phyloP scores from a whole-genome alignment of 2,888 invertebrate genomes.

The Hesperia comma region DNA sequence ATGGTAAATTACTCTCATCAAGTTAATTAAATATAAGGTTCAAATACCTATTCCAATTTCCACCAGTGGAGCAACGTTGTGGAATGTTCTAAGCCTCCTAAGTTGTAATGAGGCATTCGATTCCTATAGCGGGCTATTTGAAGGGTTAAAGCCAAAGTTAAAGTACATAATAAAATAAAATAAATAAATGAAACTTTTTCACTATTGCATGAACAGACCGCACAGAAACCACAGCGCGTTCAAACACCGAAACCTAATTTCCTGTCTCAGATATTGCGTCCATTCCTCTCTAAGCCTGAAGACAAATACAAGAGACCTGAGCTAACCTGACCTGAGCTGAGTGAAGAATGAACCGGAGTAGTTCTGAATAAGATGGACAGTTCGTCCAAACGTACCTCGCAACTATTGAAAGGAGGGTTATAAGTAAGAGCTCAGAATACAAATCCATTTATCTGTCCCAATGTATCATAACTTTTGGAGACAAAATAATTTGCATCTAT shows the following conservation, averaged over 20 bases:
- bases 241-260: conserved; percentile 82
- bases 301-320: conserved; percentile 69
- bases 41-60: no score
- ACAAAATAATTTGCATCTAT: neutral
- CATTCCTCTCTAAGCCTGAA: conserved; percentile 70
- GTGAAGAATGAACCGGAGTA: conserved; percentile 38
- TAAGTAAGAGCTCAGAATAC: conserved; percentile 38
- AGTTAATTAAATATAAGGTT: no score
- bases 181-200: conserved; percentile 11
- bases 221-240: conserved; percentile 59
- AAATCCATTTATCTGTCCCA: conserved; percentile 9
- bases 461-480: neutral
- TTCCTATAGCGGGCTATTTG: no score
- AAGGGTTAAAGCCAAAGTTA: no score
- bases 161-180: neutral
- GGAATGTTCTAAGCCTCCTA: no score
- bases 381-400: conserved; percentile 31
- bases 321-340: conserved; percentile 56
- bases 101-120: no score
- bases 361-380: conserved; percentile 36
- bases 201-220: conserved; percentile 53
- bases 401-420: conserved; percentile 41
- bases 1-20: no score
- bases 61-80: no score
- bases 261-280: conserved; percentile 78